Evolutionary conservation across 2,113 vertebrate genomes (phyloP).

Genomic region (Eurypyga helias): DNA sequence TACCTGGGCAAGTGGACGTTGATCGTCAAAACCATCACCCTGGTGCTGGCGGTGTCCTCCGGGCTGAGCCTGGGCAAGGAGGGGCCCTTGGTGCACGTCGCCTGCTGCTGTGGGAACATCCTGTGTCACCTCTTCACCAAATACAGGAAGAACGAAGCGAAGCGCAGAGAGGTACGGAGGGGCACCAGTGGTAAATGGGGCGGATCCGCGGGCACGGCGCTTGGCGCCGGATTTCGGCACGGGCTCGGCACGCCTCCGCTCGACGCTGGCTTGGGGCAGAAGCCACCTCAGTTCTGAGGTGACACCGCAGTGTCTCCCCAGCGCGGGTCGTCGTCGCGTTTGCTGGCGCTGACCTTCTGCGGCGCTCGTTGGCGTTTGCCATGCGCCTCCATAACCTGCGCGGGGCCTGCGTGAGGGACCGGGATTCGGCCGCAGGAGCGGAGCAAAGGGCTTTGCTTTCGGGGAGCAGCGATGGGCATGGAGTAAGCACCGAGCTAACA

Average conservation of each 20-base stretch:
- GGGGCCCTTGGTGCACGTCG: constrained; percentile 95
- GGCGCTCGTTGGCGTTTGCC: not conserved
- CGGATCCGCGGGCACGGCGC: not conserved
- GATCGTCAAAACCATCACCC: constrained; percentile 93
- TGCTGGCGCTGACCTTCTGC: not conserved
- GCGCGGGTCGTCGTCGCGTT: accelerated
- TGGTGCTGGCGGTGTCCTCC: constrained; percentile 95
- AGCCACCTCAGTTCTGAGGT: not conserved
- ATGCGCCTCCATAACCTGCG: accelerated
- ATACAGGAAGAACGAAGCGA: constrained; percentile 95
- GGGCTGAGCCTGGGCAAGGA: constrained; percentile 96
- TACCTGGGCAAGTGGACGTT: constrained; percentile 98
- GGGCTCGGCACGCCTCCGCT: not conserved
- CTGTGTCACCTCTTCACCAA: constrained; percentile 96
- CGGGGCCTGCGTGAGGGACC: not conserved
- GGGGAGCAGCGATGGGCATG: not conserved
- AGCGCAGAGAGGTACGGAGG: constrained; percentile 88
- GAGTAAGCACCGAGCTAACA: not conserved
- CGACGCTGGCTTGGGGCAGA: not conserved
- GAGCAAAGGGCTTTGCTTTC: not conserved
- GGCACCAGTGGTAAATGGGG: not conserved
- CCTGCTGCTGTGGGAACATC: constrained; percentile 97
- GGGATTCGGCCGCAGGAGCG: not conserved
- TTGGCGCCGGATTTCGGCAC: accelerated
- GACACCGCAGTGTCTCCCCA: not conserved